phyloP scores from a whole-genome alignment of 2,113 vertebrate genomes.

The Scophthalmus maximus region DNA sequence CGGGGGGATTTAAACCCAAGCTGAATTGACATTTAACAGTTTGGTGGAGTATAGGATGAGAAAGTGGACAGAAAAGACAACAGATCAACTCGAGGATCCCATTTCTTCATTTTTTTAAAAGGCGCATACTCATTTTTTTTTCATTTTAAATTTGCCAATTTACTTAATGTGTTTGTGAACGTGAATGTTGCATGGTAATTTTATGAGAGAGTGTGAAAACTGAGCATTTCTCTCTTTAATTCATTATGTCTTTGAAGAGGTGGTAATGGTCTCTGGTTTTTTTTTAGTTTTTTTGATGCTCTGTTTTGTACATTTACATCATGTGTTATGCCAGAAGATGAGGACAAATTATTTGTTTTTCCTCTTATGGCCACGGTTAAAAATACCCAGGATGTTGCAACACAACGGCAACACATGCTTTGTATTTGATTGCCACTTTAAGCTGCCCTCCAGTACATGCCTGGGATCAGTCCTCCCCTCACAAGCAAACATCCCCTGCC shows the following conservation, averaged over 20 bases:
- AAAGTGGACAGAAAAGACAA: slow-evolving; percentile 28
- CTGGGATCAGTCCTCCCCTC: slow-evolving; percentile 33
- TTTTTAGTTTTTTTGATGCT: slow-evolving; percentile 16
- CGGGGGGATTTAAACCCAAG: slow-evolving; percentile 53
- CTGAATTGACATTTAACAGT: slow-evolving; percentile 61
- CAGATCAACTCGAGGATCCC: slow-evolving; percentile 26
- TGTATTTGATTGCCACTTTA: slow-evolving; percentile 51
- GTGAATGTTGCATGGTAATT: slow-evolving; percentile 29
- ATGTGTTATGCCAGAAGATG: slow-evolving; percentile 57
- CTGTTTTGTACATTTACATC: slow-evolving; percentile 70
- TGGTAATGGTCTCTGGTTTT: slow-evolving; percentile 57
- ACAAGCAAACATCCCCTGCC: slow-evolving; percentile 50
- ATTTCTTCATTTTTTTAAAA: slow-evolving; percentile 9
- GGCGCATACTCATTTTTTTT: slow-evolving; percentile 16
- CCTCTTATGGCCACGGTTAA: slow-evolving; percentile 46
- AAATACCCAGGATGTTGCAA: slow-evolving; percentile 77
- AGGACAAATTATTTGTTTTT: slow-evolving; percentile 46
- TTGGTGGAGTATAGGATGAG: slow-evolving; percentile 30
- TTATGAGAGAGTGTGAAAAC: slow-evolving; percentile 32
- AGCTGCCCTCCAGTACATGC: slow-evolving; percentile 33
- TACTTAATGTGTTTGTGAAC: slow-evolving; percentile 24
- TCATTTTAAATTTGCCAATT: slow-evolving; percentile 27
- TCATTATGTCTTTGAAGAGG: slow-evolving; percentile 68
- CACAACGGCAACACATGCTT: slow-evolving; percentile 61
- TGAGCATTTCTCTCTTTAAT: slow-evolving; percentile 34